Evolutionary conservation across 2,888 invertebrate species (phyloP).

Genomic region (Ennomos erosarius): DNA sequence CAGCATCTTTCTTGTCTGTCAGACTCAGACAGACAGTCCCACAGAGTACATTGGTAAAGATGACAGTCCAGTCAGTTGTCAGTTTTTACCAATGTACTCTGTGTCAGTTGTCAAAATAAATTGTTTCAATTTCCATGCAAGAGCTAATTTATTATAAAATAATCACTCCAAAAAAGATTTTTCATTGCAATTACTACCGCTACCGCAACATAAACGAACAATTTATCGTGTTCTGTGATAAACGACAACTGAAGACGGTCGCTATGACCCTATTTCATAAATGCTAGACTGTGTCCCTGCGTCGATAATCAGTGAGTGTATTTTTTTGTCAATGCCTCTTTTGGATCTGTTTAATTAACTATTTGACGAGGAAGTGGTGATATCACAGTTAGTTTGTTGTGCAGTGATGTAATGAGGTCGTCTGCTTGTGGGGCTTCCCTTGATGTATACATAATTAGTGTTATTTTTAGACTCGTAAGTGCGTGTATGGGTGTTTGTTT

Average conservation of each 20-base stretch:
- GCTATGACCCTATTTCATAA: conserved; percentile 36
- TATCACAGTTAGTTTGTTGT: conserved; percentile 70
- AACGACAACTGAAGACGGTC: conserved; percentile 38
- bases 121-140: conserved; percentile 58
- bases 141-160: conserved; percentile 63
- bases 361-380: conserved; percentile 68
- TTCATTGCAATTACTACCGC: conserved; percentile 45
- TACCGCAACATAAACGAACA: conserved; percentile 46
- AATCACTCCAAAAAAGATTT: conserved; percentile 50
- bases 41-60: no score
- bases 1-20: no score
- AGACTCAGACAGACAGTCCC: no score
- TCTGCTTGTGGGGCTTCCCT: conserved; percentile 27
- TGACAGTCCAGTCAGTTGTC: no score
- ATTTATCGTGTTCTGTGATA: conserved; percentile 39
- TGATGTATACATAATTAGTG: conserved; percentile 44
- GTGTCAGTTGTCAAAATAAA: conserved; percentile 57
- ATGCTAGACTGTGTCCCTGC: conserved; percentile 43
- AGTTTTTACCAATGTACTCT: no score
- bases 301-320: conserved; percentile 47
- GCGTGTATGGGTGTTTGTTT: conserved; percentile 63
- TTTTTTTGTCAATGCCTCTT: conserved; percentile 36
- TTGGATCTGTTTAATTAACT: conserved; percentile 55
- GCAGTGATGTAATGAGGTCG: conserved; percentile 42
- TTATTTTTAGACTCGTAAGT: conserved; percentile 72